Evolutionary conservation across 1,140 invertebrate genomes (phyloP).

Genomic region (Drosophila leontia): DNA sequence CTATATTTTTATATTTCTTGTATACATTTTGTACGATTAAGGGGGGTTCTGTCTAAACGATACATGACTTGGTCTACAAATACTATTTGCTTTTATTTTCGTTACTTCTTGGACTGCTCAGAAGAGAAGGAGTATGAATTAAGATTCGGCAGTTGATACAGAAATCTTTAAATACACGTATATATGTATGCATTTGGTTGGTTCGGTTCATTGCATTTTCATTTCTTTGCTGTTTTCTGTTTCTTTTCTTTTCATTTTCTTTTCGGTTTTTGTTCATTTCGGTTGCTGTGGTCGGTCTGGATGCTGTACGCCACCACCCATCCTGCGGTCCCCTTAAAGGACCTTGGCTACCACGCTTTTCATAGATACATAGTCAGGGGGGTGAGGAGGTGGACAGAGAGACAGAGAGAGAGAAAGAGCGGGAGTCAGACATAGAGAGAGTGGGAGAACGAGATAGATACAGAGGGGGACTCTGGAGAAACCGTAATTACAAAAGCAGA

Average conservation of each 20-base stretch:
- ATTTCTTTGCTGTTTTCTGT: constrained; percentile 53
- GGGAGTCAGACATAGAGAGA: constrained; percentile 24
- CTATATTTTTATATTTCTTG: constrained; percentile 36
- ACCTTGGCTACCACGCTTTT: constrained; percentile 50
- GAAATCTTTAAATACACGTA: constrained; percentile 75
- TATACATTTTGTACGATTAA: constrained; percentile 9
- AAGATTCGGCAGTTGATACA: constrained; percentile 85
- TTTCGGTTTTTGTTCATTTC: constrained; percentile 65
- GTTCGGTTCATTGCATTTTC: constrained; percentile 52
- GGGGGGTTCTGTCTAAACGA: constrained; percentile 36
- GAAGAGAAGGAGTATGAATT: constrained; percentile 85
- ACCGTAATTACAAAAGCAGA: constrained; percentile 72
- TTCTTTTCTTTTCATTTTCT: constrained; percentile 55
- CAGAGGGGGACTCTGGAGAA: constrained; percentile 51
- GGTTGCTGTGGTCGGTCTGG: constrained; percentile 45
- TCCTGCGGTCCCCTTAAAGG: constrained; percentile 48
- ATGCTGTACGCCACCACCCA: constrained; percentile 52
- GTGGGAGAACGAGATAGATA: constrained; percentile 25
- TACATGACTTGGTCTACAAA: constrained; percentile 23
- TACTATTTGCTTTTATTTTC: constrained; percentile 50
- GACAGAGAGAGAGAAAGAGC: constrained; percentile 10
- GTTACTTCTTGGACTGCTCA: constrained; percentile 77
- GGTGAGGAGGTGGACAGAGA: constrained; percentile 20
- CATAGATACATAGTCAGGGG: constrained; percentile 41
- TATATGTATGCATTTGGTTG: constrained; percentile 40